Evolutionary conservation across 2,113 vertebrate species (phyloP).

Genomic region (Forbesichthys papilliferus): DNA sequence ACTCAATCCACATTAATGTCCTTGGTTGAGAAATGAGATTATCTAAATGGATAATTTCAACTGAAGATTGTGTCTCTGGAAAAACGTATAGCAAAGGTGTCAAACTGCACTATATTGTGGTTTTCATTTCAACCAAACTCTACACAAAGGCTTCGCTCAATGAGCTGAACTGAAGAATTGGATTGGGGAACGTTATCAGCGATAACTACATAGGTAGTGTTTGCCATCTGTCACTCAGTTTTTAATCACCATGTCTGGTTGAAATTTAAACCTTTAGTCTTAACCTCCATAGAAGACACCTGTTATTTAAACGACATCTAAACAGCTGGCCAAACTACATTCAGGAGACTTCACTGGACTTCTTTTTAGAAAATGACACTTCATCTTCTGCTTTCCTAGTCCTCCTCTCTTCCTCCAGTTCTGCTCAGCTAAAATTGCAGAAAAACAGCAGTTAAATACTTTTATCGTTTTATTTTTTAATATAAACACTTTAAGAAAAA

Average conservation of each 20-base stretch:
- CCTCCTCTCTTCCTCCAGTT: slow-evolving; percentile 92
- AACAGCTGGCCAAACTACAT: slow-evolving; percentile 12
- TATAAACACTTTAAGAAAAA: accelerated
- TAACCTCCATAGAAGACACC: no score
- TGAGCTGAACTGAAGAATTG: no score
- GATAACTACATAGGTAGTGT: no score
- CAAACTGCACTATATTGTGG: no score
- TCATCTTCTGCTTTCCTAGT: slow-evolving; percentile 62
- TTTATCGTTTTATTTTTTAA: slow-evolving; percentile 18
- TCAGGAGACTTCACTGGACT: slow-evolving; percentile 21
- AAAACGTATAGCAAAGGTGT: no score
- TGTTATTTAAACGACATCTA: slow-evolving; percentile 15
- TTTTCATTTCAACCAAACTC: no score
- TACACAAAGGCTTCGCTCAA: no score
- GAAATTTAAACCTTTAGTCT: no score
- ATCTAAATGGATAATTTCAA: not conserved
- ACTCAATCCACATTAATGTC: not conserved
- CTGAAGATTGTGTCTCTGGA: no score
- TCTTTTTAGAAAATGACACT: slow-evolving; percentile 1
- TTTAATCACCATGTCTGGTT: no score
- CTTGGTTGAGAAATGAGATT: not conserved
- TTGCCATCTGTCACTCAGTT: no score
- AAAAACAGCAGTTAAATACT: not conserved
- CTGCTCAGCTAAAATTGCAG: slow-evolving; percentile 85
- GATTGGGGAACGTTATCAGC: no score